Conservation (phyloP, 2,113 vertebrate genomes). For the Lipophrys pholis region DNA sequence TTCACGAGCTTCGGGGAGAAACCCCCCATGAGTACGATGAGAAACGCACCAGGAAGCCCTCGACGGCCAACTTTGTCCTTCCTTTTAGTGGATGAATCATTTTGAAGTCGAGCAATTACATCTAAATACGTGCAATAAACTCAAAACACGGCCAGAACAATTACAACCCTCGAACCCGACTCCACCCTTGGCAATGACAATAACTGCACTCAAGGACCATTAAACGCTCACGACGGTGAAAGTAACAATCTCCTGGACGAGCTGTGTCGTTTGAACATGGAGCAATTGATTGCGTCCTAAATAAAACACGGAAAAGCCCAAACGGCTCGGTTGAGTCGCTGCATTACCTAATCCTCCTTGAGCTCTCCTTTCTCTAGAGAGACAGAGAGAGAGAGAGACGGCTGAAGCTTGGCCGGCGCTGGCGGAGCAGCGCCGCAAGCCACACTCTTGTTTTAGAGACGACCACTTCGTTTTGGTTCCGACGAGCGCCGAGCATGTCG, state of each 20-base stretch:
- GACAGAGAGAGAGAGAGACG: too few species aligned
- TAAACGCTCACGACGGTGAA: not conserved
- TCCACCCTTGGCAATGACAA: constrained; percentile 2
- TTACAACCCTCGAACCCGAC: not conserved
- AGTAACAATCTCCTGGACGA: not conserved
- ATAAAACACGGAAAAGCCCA: constrained; percentile 13
- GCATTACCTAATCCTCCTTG: constrained; percentile 36
- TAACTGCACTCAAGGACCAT: not conserved
- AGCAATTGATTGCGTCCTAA: not conserved
- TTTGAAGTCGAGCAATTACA: constrained; percentile 14
- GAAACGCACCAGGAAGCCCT: not conserved
- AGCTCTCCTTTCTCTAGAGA: constrained; percentile 27
- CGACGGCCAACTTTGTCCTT: not conserved
- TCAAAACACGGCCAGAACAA: constrained; percentile 10
- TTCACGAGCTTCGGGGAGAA: not conserved
- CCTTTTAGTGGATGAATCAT: constrained; percentile 7
- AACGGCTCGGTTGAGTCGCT: too few species aligned
- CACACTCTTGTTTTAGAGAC: constrained; percentile 48
- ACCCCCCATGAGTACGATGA: not conserved
- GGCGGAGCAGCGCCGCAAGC: constrained; percentile 2
- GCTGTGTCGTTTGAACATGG: not conserved
- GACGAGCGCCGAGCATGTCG: constrained; percentile 43
- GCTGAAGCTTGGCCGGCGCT: constrained; percentile 24
- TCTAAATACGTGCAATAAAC: constrained; percentile 29
- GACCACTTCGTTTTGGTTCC: constrained; percentile 37